phyloP scores from a whole-genome alignment of 1,140 invertebrate genomes.

The Alviniconcha marisindica region DNA sequence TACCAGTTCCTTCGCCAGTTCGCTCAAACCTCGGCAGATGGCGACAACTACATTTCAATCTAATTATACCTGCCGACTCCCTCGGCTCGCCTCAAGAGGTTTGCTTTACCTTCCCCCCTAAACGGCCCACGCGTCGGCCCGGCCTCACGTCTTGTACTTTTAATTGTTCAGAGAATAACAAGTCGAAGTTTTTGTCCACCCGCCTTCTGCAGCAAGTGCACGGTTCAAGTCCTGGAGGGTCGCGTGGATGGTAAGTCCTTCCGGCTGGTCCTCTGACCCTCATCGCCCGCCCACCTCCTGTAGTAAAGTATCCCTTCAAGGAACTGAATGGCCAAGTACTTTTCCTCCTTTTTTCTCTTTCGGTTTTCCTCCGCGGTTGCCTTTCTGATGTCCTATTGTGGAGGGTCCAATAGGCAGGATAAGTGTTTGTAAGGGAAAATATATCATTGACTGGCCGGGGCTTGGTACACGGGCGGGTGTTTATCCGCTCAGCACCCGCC shows the following conservation, averaged over 20 bases:
- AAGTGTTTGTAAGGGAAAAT: conserved; percentile 32
- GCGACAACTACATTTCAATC: conserved; percentile 19
- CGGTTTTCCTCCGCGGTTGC: neutral
- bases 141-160: conserved; percentile 14
- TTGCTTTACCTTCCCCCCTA: conserved; percentile 2
- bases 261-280: neutral
- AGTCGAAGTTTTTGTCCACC: neutral
- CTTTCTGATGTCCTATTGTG: neutral
- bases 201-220: neutral
- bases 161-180: conserved; percentile 21
- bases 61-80: conserved; percentile 30
- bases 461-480: neutral
- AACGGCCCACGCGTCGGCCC: neutral
- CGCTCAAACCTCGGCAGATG: conserved; percentile 23
- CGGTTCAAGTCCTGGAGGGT: neutral
- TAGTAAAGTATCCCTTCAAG: no score
- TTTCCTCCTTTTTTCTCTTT: neutral
- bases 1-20: neutral
- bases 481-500: neutral
- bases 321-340: neutral
- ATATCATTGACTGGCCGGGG: conserved; percentile 32
- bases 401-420: neutral
- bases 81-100: conserved; percentile 6
- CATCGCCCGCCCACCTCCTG: neutral
- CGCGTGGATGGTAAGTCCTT: neutral